phyloP scores from a whole-genome alignment of 2,888 invertebrate species.

The Nemotelus nigrinus region DNA sequence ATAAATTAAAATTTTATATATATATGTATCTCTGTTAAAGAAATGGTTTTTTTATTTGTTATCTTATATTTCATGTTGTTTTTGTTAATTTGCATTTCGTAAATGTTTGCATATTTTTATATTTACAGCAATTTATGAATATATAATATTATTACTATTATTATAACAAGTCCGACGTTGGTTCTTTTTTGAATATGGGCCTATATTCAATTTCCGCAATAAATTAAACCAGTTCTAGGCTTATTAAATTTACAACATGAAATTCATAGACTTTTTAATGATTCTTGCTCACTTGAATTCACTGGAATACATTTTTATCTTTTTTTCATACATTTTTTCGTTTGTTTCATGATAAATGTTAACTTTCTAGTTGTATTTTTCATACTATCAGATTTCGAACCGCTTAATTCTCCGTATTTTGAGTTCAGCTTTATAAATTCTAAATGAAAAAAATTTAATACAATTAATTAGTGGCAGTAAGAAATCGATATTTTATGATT shows the following conservation, averaged over 20 bases:
- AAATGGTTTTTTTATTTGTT: not conserved
- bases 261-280: conserved; percentile 3
- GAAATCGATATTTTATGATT: conserved; percentile 31
- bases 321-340: conserved; percentile 10
- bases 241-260: not conserved
- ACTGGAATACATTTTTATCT: conserved; percentile 1
- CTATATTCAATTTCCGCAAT: not conserved
- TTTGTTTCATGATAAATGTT: conserved; percentile 37
- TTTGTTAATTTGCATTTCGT: not conserved
- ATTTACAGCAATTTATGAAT: conserved; percentile 23
- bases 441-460: conserved; percentile 19
- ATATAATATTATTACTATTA: not conserved
- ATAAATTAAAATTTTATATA: not conserved
- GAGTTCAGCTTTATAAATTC: not conserved
- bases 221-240: not conserved
- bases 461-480: conserved; percentile 36
- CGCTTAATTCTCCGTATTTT: conserved; percentile 20
- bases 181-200: conserved; percentile 3
- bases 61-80: not conserved
- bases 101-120: not conserved
- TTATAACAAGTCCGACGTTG: conserved; percentile 18
- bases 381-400: conserved; percentile 23
- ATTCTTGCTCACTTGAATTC: not conserved
- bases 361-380: conserved; percentile 42
- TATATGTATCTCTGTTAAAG: not conserved